Percentiles rank a stretch among this genome's conserved stretches.
phyloP scores from a whole-genome alignment of 2,797 vertebrate genomes.

The Propithecus deckenii region DNA sequence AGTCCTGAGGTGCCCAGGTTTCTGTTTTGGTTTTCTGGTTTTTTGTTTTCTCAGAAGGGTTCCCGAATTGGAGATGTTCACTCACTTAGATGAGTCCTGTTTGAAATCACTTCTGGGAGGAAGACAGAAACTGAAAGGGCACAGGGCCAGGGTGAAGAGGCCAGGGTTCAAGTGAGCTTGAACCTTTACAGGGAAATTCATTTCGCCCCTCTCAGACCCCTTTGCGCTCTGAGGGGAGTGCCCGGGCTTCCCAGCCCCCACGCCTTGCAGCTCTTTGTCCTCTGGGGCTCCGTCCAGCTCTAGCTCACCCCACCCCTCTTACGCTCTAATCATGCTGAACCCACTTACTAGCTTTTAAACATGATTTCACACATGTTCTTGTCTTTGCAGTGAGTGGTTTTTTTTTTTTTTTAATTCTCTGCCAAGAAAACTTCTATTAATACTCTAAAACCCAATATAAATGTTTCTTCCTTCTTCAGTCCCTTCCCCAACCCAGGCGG shows the following conservation, averaged over 20 bases:
- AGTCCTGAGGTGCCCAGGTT: background rate
- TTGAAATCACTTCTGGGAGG: background rate
- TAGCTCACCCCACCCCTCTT: too few species aligned
- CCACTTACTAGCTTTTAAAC: background rate
- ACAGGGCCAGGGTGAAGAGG: background rate
- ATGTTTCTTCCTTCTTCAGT: background rate
- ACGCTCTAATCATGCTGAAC: background rate
- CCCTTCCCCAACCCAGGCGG: background rate
- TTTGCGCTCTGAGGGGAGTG: background rate
- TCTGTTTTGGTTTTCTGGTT: slow-evolving; percentile 26
- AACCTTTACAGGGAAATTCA: background rate
- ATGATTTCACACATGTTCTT: background rate
- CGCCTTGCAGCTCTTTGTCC: background rate
- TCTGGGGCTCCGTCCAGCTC: background rate
- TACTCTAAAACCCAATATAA: background rate
- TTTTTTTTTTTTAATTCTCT: background rate
- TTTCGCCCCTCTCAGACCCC: fast-evolving
- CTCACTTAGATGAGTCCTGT: background rate
- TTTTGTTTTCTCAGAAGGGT: background rate
- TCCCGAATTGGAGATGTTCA: background rate
- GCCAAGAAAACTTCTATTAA: slow-evolving; percentile 32
- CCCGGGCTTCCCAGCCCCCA: background rate
- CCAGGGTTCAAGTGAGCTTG: background rate
- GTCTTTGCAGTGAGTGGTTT: background rate
- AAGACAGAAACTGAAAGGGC: background rate